A percentile compares a stretch with the other conserved stretches of the same genome.
These are phyloP conservation scores for Helobdella robusta DNA, from an alignment of 2,888 invertebrate genomes.

Conservation along the genomic window DNA sequence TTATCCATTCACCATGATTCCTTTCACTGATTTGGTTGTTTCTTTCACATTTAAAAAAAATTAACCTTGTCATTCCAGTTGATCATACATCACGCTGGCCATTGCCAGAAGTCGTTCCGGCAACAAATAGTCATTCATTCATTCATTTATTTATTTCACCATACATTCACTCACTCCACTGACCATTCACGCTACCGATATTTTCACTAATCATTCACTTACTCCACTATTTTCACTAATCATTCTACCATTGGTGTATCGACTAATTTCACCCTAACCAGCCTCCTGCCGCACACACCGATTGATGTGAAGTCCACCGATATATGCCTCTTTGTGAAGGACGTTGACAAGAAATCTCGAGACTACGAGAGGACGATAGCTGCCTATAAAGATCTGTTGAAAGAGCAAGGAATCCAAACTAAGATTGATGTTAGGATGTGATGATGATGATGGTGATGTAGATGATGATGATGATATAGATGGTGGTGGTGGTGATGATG, in stretches of 20 bases:
- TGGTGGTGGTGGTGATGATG: not conserved
- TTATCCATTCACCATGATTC: not conserved
- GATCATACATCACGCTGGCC: no score
- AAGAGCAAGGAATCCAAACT: constrained; percentile 55
- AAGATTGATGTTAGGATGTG: constrained; percentile 9
- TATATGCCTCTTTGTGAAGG: constrained; percentile 68
- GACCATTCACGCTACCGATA: no score
- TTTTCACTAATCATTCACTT: no score
- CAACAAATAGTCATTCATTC: no score
- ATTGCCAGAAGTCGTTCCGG: no score
- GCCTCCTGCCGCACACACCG: constrained; percentile 10
- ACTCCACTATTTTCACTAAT: no score
- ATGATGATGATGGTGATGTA: not conserved
- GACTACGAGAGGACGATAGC: constrained; percentile 68
- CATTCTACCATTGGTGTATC: not conserved
- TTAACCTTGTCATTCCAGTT: no score
- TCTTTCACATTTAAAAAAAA: no score
- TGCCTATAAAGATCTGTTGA: constrained; percentile 63
- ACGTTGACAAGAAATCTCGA: constrained; percentile 61
- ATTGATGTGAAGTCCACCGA: constrained; percentile 56
- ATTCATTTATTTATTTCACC: no score
- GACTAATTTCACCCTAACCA: not conserved
- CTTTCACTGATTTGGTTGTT: not conserved
- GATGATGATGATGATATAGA: not conserved
- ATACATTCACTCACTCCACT: no score